Evolutionary conservation across 2,797 vertebrate species (phyloP).

Genomic region (Sebastes ruberrimus): DNA sequence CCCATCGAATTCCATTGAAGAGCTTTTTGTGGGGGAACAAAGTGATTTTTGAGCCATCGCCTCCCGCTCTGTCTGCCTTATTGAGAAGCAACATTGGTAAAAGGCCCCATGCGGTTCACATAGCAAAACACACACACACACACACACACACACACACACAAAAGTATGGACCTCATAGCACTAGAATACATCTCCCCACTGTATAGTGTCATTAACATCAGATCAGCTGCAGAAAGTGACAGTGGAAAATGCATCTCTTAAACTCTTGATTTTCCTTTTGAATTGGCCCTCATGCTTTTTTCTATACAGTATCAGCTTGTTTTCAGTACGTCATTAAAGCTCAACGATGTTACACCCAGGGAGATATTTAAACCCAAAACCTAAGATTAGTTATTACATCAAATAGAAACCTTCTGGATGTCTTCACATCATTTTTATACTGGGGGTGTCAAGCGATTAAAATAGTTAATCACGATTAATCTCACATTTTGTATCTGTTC

Average conservation of each 20-base stretch:
- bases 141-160: slow-evolving; percentile 25
- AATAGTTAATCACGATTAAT: too few species aligned
- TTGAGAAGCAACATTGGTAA: slow-evolving; percentile 55
- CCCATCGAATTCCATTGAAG: slow-evolving; percentile 62
- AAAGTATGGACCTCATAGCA: slow-evolving; percentile 4
- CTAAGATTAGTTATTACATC: not conserved
- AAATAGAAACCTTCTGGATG: not conserved
- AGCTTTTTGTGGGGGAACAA: slow-evolving; percentile 65
- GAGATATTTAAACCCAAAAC: not conserved
- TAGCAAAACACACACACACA: slow-evolving; percentile 8
- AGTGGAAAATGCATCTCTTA: not conserved
- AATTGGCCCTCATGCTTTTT: not conserved
- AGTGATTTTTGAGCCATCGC: slow-evolving; percentile 52
- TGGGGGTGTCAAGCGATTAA: too few species aligned
- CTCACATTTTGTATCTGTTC: too few species aligned
- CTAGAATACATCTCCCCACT: slow-evolving; percentile 10
- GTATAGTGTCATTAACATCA: slow-evolving; percentile 16
- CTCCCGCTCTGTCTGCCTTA: slow-evolving; percentile 46
- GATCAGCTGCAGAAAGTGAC: not conserved
- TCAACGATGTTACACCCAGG: not conserved
- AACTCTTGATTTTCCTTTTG: not conserved
- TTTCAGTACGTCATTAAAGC: not conserved
- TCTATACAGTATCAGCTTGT: not conserved
- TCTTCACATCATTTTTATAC: not conserved
- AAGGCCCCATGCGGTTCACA: slow-evolving; percentile 62